Evolutionary conservation across 2,113 vertebrate species (phyloP).

Genomic region (Butorides virescens): DNA sequence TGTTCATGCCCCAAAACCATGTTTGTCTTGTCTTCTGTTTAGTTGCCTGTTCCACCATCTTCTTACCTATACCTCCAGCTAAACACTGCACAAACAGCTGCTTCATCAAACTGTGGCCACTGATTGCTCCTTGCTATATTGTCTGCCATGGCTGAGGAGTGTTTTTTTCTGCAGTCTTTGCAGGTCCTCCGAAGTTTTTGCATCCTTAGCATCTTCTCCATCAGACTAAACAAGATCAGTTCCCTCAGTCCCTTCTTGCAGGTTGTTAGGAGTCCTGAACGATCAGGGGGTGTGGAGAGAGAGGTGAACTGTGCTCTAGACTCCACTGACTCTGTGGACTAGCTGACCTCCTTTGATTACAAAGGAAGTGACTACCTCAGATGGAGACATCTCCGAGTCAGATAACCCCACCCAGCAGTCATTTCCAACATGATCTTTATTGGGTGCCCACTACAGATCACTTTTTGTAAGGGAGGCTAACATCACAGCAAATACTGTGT

Average conservation of each 20-base stretch:
- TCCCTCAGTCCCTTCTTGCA: background rate
- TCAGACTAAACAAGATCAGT: background rate
- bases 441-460: background rate
- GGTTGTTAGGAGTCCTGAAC: background rate
- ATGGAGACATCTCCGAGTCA: background rate
- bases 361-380: background rate
- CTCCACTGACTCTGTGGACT: background rate
- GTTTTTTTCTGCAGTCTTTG: background rate
- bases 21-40: background rate
- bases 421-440: background rate
- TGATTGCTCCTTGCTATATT: background rate
- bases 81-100: background rate
- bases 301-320: background rate
- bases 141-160: background rate
- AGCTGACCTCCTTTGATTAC: background rate
- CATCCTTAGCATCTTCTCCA: background rate
- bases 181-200: background rate
- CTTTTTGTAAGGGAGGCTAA: background rate
- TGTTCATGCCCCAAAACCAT: background rate
- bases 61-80: background rate
- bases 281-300: background rate
- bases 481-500: background rate
- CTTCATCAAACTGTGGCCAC: background rate
- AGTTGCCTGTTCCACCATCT: background rate
- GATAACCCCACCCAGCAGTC: background rate